Evolutionary conservation across 2,113 vertebrate genomes (phyloP).

Genomic region (Pionites leucogaster): DNA sequence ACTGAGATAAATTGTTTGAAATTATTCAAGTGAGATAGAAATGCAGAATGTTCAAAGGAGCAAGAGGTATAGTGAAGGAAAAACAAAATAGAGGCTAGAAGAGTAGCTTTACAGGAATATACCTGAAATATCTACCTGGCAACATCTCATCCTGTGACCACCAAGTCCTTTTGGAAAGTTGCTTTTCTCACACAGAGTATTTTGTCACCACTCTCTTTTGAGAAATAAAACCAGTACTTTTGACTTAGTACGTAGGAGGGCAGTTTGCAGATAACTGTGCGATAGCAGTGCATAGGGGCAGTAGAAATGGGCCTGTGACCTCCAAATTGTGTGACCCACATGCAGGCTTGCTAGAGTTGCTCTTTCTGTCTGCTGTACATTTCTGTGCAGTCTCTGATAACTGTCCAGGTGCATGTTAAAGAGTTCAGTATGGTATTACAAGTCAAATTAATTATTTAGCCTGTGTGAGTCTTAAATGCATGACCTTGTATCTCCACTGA

Average conservation of each 20-base stretch:
- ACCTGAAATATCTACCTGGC: background rate
- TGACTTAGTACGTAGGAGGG: background rate
- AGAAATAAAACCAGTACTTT: background rate
- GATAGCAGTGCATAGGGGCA: background rate
- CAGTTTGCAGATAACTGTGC: background rate
- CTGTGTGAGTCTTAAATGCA: background rate
- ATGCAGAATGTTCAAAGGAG: background rate
- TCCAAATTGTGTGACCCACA: rapidly evolving
- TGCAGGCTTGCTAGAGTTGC: background rate
- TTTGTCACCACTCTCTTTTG: background rate
- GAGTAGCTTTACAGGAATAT: background rate
- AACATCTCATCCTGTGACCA: background rate
- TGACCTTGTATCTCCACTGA: background rate
- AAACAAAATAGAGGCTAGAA: background rate
- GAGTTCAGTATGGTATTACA: background rate
- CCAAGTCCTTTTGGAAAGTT: background rate
- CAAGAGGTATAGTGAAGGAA: background rate
- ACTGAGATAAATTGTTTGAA: background rate
- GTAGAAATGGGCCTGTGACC: background rate
- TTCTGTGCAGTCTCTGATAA: background rate
- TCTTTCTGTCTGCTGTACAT: background rate
- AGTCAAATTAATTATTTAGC: conserved; percentile 45
- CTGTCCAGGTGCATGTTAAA: background rate
- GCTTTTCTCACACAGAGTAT: background rate
- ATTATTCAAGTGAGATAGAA: background rate